Evolutionary conservation across 2,888 invertebrate species (phyloP).

Genomic region (Plutella xylostella): DNA sequence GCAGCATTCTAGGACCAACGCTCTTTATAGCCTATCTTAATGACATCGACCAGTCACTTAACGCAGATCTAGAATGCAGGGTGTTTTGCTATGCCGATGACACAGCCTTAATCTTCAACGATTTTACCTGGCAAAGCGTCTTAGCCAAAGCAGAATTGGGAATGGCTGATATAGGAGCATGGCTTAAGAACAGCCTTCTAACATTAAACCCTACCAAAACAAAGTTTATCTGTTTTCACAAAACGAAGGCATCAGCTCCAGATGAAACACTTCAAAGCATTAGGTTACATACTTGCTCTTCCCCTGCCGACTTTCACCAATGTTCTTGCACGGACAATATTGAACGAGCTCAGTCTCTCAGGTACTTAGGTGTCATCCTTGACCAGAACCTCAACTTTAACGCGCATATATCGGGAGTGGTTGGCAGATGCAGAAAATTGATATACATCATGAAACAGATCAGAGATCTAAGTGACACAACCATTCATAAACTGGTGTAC

Average conservation of each 20-base stretch:
- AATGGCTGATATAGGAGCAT: neutral
- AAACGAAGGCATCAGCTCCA: too few species aligned
- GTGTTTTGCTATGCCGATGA: neutral
- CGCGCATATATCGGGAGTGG: neutral
- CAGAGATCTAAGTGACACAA: neutral
- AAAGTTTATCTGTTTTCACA: neutral
- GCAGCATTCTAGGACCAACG: neutral
- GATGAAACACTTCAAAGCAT: too few species aligned
- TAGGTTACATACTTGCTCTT: too few species aligned
- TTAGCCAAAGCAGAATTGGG: neutral
- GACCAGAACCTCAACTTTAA: neutral
- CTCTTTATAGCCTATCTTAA: slow-evolving; percentile 9
- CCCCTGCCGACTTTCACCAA: too few species aligned
- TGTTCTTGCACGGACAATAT: too few species aligned
- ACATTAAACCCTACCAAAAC: neutral
- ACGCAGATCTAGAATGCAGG: neutral
- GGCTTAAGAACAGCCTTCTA: neutral
- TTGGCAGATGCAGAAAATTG: neutral
- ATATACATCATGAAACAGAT: neutral
- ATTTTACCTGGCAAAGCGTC: neutral
- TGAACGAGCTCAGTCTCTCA: too few species aligned
- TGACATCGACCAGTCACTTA: too few species aligned
- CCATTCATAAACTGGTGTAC: slow-evolving; percentile 1
- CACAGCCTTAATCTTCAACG: neutral
- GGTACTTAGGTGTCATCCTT: neutral